Percentiles rank a stretch among this genome's conserved stretches.
These are phyloP conservation scores for Limnephilus auricula DNA, from an alignment of 2,888 invertebrate genomes.

Conservation along the genomic window DNA sequence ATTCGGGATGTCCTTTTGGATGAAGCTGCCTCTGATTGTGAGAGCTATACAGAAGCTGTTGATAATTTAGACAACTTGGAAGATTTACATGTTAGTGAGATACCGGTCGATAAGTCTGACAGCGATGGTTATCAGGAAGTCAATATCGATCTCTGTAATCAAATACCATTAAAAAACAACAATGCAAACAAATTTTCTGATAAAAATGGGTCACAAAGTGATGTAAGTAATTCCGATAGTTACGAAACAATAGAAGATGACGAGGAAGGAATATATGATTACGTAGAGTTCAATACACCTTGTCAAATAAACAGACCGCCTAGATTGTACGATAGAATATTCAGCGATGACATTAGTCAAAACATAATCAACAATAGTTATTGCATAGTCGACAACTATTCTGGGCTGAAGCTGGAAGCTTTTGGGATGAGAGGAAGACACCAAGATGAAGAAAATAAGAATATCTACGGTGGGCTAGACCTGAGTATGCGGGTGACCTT, in stretches of 20 bases:
- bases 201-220: slow-evolving; percentile 10
- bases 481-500: slow-evolving; percentile 64
- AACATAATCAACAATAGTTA: slow-evolving; percentile 52
- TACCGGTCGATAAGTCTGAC: background rate
- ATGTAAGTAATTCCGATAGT: slow-evolving; percentile 43
- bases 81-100: background rate
- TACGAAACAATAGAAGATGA: slow-evolving; percentile 56
- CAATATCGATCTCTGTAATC: background rate
- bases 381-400: slow-evolving; percentile 49
- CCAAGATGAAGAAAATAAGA: slow-evolving; percentile 39
- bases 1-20: background rate
- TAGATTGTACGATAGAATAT: slow-evolving; percentile 64
- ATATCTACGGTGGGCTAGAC: slow-evolving; percentile 56
- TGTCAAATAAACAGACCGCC: slow-evolving; percentile 29
- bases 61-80: background rate
- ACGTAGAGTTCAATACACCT: slow-evolving; percentile 55
- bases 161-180: slow-evolving; percentile 1
- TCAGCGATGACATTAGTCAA: slow-evolving; percentile 54
- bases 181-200: background rate
- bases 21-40: slow-evolving; percentile 22
- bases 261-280: slow-evolving; percentile 61
- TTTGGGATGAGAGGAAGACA: slow-evolving; percentile 24
- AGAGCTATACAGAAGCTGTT: background rate
- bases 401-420: slow-evolving; percentile 57
- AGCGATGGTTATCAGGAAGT: slow-evolving; percentile 31